Evolutionary conservation across 2,797 vertebrate genomes (phyloP).

Genomic region (Sebastes hubbsi): DNA sequence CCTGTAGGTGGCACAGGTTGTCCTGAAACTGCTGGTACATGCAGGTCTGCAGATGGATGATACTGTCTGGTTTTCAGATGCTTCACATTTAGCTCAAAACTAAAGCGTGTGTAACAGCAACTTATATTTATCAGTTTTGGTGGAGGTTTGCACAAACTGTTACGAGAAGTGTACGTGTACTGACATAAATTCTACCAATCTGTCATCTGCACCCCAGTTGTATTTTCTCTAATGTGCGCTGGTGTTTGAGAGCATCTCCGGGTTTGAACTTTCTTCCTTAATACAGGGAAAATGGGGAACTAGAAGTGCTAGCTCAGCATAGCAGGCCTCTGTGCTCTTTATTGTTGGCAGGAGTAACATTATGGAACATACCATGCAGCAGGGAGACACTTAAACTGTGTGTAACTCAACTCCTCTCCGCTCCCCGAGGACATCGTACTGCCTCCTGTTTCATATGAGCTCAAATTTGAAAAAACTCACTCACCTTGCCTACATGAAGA

Average conservation of each 20-base stretch:
- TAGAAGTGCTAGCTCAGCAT: slow-evolving; percentile 64
- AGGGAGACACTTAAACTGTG: slow-evolving; percentile 52
- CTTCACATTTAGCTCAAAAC: not conserved
- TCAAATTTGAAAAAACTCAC: slow-evolving; percentile 25
- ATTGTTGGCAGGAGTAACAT: slow-evolving; percentile 62
- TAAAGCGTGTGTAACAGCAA: not conserved
- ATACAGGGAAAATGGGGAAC: slow-evolving; percentile 44
- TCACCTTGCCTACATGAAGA: not conserved
- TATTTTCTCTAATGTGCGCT: not conserved
- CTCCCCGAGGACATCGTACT: slow-evolving; percentile 30
- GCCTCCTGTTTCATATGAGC: slow-evolving; percentile 30
- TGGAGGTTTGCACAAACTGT: not conserved
- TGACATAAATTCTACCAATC: not conserved
- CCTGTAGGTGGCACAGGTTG: not conserved
- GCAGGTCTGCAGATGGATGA: not conserved
- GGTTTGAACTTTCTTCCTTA: slow-evolving; percentile 51
- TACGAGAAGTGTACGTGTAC: not conserved
- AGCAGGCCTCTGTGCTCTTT: slow-evolving; percentile 47
- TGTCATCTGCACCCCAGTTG: not conserved
- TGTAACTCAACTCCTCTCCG: slow-evolving; percentile 47
- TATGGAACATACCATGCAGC: slow-evolving; percentile 44
- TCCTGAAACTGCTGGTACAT: not conserved
- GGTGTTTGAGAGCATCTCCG: slow-evolving; percentile 10
- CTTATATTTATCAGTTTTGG: not conserved
- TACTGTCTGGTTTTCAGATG: not conserved